Base-by-base conservation (phyloP, 2,888 invertebrate genomes). In the Chrysomela aeneicollis region DNA sequence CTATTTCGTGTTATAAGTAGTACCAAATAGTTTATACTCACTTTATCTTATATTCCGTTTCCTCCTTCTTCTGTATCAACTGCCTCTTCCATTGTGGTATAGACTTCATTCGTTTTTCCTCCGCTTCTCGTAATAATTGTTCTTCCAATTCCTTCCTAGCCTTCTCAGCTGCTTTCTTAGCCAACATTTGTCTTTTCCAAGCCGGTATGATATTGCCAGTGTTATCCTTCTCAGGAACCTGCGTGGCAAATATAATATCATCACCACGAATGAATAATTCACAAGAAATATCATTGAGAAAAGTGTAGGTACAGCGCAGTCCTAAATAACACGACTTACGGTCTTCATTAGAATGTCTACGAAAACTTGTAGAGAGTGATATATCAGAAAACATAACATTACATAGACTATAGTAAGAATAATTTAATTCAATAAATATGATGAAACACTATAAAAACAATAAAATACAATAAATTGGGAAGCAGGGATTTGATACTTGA, bases 61-160 rank as follows among this genome's bases (percentile, higher is more conserved):
- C 92, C 77, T 93, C 93, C 75, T 93, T 90, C 72, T 93, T 88
- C 62, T 91, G 91, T 72, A 97, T 83, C 63, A 97, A 85, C 78
- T 96, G 96, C 61, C 96, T 86, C 82, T 97, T 97, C 97, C 97
- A 97, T 55, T 92, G 92, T 0, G 97, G 97, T 75, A 97, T 93
- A 12, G 95, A 88, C 19, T 93, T 92, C 51, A 95, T 87, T 71
- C 95, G 85, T 75, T 93, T 89, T 74, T 92, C 90, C 82, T 95
- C 95, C 0, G 94, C 93, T 78, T 95, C 94, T 66, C 89, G 87
- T 3, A 90, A 90, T 76, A 95, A 85, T 77, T 93, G 90, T 80
- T 93, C 94, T 82, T 96, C 95, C 74, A 95, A 85, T 78, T 97
- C 96, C 77, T 92, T 93, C 72, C 93, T 89, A 9, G 97, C 96